Base-by-base conservation (phyloP, 2,888 invertebrate species). In the Cryptocephalus primarius region DNA sequence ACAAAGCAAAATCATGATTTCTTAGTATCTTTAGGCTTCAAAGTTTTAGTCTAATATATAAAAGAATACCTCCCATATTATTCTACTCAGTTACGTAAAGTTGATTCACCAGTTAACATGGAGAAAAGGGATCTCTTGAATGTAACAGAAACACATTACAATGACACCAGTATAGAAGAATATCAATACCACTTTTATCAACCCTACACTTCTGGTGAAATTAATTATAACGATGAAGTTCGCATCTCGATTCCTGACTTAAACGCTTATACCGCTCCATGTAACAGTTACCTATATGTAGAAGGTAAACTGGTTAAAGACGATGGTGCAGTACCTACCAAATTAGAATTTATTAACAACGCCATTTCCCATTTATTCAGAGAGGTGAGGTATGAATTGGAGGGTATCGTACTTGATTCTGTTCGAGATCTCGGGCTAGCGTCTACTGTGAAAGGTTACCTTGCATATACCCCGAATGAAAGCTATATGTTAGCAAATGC, bases 331-430 rank as follows among this genome's bases (percentile, higher is more conserved):
- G 41, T 33, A 22, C 11, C 4, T 22, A 44, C 39, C 9, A 47
- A 43, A 32, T 32, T 40, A 43, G 44, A 39, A 44, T 44, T 47
- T 32, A 33, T 47, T 14, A 47, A 44, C 40, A 47, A 44, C 40
- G 47, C 10, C 11, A 10, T 43, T 32, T 43, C 47, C 14, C 44
- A 40, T 32, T 38, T 44, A 22, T 47, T 47, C 39, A 14, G 38
- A 22, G 47, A 47, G 32, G 12, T 47, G 4, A 13, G 47, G 8
- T 47, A 44, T 44, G 40, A 39, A 44, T 11, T 47, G 11, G 40
- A 44, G 33, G 39, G 44, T 4, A 12, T 43, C 12, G 33, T 39
- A 8, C 32, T 44, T 4, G 47, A 47, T 31, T 39, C 43, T 9
- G 43, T 43, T n/a, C 32, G 42, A 40, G 34, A 45, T 42, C 33